Evolutionary conservation across 23 tunicate genomes (phyloP).

Genomic region (Halocynthia roretzi): DNA sequence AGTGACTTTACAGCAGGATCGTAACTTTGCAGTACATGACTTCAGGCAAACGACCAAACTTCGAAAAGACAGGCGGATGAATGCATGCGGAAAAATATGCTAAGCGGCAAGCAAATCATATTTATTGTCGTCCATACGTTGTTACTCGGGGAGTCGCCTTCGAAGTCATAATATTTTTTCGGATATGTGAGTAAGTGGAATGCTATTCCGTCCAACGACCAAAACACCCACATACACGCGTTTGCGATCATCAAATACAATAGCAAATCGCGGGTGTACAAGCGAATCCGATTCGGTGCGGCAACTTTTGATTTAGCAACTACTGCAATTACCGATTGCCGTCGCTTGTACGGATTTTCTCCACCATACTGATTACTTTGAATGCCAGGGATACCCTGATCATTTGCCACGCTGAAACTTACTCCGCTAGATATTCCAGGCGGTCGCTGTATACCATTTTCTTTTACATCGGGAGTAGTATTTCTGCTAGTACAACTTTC

Average conservation of each 20-base stretch:
- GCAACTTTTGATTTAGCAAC: conserved; percentile 35
- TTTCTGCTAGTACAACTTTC: no score
- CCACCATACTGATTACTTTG: no score
- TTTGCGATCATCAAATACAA: conserved; percentile 62
- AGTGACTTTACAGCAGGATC: no score
- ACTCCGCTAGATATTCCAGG: no score
- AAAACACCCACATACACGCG: conserved; percentile 77
- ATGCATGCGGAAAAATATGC: conserved; percentile 92
- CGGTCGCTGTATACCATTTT: no score
- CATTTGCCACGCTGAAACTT: no score
- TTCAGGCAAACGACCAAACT: conserved; percentile 82
- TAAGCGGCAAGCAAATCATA: conserved; percentile 77
- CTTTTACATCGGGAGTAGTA: no score
- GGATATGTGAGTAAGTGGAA: conserved; percentile 47
- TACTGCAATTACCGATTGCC: no score
- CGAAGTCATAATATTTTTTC: conserved; percentile 26
- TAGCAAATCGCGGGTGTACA: conserved; percentile 43
- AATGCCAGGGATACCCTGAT: no score
- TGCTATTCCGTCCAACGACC: conserved; percentile 75
- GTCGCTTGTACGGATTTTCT: no score
- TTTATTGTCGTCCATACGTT: conserved; percentile 56
- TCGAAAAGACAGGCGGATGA: conserved; percentile 91
- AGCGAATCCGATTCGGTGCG: conserved; percentile 26
- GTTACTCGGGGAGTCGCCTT: background rate
- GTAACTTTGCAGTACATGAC: background rate